phyloP scores from a whole-genome alignment of 2,113 vertebrate genomes.

The Archocentrus centrarchus region DNA sequence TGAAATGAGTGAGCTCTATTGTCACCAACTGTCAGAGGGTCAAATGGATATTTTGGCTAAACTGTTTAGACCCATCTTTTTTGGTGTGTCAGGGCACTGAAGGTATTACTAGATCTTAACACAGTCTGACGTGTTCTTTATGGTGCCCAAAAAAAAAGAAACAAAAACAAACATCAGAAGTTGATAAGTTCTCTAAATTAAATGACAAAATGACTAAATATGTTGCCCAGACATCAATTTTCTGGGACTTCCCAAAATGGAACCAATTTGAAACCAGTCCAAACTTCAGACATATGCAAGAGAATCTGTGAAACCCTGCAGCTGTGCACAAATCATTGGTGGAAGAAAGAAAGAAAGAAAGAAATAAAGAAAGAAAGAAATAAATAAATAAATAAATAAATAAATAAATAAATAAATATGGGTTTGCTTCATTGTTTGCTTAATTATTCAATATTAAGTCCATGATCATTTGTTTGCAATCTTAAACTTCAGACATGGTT shows the following conservation, averaged over 20 bases:
- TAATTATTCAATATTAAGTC: neutral
- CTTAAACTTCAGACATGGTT: neutral
- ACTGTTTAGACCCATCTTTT: neutral
- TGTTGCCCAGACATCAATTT: neutral
- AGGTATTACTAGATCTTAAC: neutral
- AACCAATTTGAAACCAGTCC: neutral
- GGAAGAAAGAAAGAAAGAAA: neutral
- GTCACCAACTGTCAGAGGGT: slow-evolving; percentile 5
- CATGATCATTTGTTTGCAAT: neutral
- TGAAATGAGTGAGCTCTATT: neutral
- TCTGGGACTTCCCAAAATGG: neutral
- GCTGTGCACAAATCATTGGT: no score
- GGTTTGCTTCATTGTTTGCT: neutral
- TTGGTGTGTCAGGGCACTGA: neutral
- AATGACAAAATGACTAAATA: neutral
- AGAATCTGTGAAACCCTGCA: no score
- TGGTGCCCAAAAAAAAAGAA: neutral
- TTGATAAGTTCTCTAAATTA: neutral
- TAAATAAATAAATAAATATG: no score
- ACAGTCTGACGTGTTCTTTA: neutral
- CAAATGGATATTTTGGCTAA: neutral
- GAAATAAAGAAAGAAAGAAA: neutral
- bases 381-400: no score
- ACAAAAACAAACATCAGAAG: neutral
- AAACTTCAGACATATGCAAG: no score